Percentiles rank a stretch among this genome's conserved stretches.
phyloP scores from a whole-genome alignment of 2,797 vertebrate species.

The Xenops minutus region DNA sequence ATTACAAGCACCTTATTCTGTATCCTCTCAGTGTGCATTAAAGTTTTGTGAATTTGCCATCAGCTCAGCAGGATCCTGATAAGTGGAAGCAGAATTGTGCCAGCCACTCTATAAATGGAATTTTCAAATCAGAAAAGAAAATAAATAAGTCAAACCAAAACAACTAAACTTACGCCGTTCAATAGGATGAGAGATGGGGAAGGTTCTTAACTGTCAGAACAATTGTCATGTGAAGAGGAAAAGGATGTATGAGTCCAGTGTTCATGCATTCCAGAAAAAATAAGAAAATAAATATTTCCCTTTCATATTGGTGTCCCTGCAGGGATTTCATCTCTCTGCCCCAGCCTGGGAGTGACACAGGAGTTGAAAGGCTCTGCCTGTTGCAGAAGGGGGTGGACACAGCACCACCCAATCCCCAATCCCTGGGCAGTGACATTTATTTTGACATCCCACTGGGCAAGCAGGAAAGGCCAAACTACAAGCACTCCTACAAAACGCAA shows the following conservation, averaged over 20 bases:
- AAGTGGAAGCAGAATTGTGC: neutral
- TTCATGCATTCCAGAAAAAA: neutral
- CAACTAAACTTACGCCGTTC: neutral
- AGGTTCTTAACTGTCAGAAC: neutral
- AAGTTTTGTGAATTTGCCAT: neutral
- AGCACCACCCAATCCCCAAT: neutral
- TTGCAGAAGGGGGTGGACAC: neutral
- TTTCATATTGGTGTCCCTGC: neutral
- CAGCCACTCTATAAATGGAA: conserved; percentile 5
- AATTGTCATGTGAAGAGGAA: neutral
- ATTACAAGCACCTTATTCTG: neutral
- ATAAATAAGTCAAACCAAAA: neutral
- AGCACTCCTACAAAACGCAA: neutral
- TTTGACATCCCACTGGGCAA: neutral
- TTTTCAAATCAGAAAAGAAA: neutral
- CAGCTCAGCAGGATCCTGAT: neutral
- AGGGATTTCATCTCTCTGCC: neutral
- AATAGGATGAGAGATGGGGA: neutral
- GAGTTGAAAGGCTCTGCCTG: neutral
- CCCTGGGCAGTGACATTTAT: conserved; percentile 23
- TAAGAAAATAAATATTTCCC: neutral
- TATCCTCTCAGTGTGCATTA: neutral
- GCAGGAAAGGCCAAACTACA: neutral
- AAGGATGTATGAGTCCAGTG: neutral
- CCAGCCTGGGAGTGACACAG: neutral